Base-by-base conservation (phyloP, 2,888 invertebrate genomes). In the Bhutanitis thaidina region DNA sequence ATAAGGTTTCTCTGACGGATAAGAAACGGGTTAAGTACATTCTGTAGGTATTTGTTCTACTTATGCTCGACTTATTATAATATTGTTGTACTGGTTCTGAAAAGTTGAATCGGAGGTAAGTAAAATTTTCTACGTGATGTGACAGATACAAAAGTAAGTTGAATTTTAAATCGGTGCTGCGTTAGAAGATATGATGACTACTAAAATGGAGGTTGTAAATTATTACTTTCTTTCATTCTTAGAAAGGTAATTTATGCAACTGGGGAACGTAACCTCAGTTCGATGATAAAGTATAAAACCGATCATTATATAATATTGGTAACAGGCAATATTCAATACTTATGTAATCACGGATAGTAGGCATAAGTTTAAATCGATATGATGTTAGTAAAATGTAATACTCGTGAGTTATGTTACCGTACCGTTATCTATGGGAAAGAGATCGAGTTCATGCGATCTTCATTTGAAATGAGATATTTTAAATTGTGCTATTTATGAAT, bases 301-400 rank as follows among this genome's bases (percentile, higher is more conserved):
- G 45, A 37, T n/a, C 4, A 25, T 50, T 50, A 50, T 25, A 29
- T 50, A 27, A 39, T 29, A 36, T 39, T 20, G 10, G 27, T 27
- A 48, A 48, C 35, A 41, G 27, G 25, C 7, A 34, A 8, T 5
- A 3, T 10, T 34, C 12, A 34, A 34, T 34, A 34, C 12, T 40
- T 38, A 39, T 32, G 13, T 38, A 46, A 46, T 10, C 12, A 35
- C 34, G 44, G 34, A 44, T 40, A 39, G 29, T 12, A 7, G 13
- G n/a, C 9, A 10, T 35, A 43, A 43, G n/a, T 35, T 38, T 32
- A 44, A 50, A 39, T 34, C 27, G 35, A 44, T 44, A 43, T 32
- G 39, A 32, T 35, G 43, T 12, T 32, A n/a, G 25, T 32, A 43
- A 27, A 44, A 49, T 43, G 30, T 32, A 25, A 50, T 45, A 40